Conservation (phyloP, 2,113 vertebrate species). For the Tupaia tana region DNA sequence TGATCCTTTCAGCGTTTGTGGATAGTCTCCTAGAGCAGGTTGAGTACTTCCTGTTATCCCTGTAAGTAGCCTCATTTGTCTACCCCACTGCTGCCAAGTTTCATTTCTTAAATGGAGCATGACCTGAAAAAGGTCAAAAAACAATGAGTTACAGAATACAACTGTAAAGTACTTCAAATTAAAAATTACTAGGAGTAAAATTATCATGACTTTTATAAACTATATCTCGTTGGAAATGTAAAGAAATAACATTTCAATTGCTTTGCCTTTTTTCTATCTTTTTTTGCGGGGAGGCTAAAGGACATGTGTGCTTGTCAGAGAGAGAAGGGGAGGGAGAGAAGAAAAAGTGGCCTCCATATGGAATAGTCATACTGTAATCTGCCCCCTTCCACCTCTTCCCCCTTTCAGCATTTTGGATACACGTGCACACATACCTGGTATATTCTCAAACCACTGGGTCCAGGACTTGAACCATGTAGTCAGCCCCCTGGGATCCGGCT, state of each 20-base stretch:
- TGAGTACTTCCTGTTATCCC: not conserved
- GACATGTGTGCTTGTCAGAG: too few species aligned
- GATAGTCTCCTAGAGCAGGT: not conserved
- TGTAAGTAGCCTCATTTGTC: not conserved
- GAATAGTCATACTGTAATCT: too few species aligned
- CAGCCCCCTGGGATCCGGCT: too few species aligned
- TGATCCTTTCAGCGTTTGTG: not conserved
- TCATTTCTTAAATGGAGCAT: constrained; percentile 40
- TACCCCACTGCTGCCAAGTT: not conserved
- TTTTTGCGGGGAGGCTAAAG: too few species aligned
- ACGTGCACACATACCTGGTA: too few species aligned
- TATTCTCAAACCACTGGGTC: too few species aligned
- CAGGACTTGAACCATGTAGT: too few species aligned
- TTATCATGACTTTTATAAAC: constrained; percentile 27
- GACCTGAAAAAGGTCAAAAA: constrained; percentile 40
- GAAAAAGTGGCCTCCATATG: too few species aligned
- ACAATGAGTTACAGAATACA: not conserved
- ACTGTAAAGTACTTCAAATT: constrained; percentile 4
- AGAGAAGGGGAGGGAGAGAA: too few species aligned
- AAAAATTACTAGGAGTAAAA: constrained; percentile 10
- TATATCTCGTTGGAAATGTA: not conserved
- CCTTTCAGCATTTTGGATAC: too few species aligned
- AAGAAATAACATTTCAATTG: constrained; percentile 12
- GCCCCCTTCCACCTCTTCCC: too few species aligned
- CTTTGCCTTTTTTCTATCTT: not conserved